Evolutionary conservation across 2,888 invertebrate genomes (phyloP).

Genomic region (Anthrax anthrax): DNA sequence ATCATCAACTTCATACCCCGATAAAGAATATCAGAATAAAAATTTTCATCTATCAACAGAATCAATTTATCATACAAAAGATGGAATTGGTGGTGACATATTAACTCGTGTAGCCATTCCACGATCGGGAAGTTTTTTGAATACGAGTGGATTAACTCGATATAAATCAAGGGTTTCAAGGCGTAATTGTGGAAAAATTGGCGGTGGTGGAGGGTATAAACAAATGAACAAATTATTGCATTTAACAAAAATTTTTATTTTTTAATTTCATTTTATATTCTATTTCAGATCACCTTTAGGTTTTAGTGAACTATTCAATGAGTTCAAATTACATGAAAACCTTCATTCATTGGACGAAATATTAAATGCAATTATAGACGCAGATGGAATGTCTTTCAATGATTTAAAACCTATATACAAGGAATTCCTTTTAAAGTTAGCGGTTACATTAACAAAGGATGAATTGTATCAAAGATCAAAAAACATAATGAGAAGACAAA

Average conservation of each 20-base stretch:
- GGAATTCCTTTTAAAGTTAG: conserved; percentile 73
- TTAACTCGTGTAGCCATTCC: conserved; percentile 77
- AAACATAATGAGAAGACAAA: conserved; percentile 74
- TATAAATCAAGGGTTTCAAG: conserved; percentile 47
- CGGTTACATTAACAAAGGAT: conserved; percentile 80
- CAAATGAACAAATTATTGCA: background rate
- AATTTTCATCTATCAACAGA: conserved; percentile 1
- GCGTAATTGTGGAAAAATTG: conserved; percentile 21
- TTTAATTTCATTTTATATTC: too few relatives aligned
- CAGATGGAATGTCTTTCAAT: conserved; percentile 87
- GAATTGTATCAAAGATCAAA: conserved; percentile 82
- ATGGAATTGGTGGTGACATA: conserved; percentile 53
- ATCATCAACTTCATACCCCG: conserved; percentile 11
- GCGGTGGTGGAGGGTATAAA: conserved; percentile 37
- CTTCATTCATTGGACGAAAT: conserved; percentile 78
- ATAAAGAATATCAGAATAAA: conserved; percentile 8
- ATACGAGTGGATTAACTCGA: conserved; percentile 60
- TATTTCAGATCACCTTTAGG: conserved; percentile 65
- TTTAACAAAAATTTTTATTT: background rate
- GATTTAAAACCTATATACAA: conserved; percentile 84
- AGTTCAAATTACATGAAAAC: conserved; percentile 76
- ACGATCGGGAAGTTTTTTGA: conserved; percentile 70
- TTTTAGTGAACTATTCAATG: conserved; percentile 75
- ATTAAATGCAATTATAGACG: conserved; percentile 74
- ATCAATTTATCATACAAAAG: conserved; percentile 11